phyloP scores from a whole-genome alignment of 1,140 invertebrate species.

The Microplitis mediator region DNA sequence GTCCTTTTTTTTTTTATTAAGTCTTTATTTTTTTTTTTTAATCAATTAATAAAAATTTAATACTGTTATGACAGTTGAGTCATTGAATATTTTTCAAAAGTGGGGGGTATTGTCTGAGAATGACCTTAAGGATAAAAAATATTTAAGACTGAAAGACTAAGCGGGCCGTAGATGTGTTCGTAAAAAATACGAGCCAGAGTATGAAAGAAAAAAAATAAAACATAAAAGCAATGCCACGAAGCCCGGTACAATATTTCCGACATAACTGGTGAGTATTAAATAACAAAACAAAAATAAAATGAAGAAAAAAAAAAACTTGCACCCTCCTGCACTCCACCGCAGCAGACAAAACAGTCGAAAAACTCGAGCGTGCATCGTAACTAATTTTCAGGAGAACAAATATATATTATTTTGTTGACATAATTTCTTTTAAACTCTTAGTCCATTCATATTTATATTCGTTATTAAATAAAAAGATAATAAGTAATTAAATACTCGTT shows the following conservation, averaged over 20 bases:
- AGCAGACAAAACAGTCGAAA: slow-evolving; percentile 44
- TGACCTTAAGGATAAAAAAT: background rate
- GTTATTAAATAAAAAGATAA: slow-evolving; percentile 1
- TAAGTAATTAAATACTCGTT: background rate
- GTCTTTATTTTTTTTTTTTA: too few relatives aligned
- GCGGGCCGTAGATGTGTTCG: background rate
- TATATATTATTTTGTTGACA: too few relatives aligned
- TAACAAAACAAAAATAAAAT: slow-evolving; percentile 34
- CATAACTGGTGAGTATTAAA: slow-evolving; percentile 22
- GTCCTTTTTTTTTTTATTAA: too few relatives aligned
- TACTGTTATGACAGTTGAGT: too few relatives aligned
- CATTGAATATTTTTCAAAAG: too few relatives aligned
- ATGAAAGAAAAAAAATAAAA: slow-evolving; percentile 32
- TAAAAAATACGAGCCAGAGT: slow-evolving; percentile 37
- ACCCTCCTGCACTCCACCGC: slow-evolving; percentile 40
- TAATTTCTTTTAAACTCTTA: background rate
- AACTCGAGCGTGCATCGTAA: slow-evolving; percentile 44
- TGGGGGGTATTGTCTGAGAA: too few relatives aligned
- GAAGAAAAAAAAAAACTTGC: slow-evolving; percentile 25
- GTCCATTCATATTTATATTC: slow-evolving; percentile 7
- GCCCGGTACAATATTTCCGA: slow-evolving; percentile 12
- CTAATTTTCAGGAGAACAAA: slow-evolving; percentile 32
- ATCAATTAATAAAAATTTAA: too few relatives aligned
- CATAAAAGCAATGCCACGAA: slow-evolving; percentile 36
- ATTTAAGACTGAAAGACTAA: too few relatives aligned